Conservation (phyloP, 2,888 invertebrate genomes). For the Minunthozetes semirufus region DNA sequence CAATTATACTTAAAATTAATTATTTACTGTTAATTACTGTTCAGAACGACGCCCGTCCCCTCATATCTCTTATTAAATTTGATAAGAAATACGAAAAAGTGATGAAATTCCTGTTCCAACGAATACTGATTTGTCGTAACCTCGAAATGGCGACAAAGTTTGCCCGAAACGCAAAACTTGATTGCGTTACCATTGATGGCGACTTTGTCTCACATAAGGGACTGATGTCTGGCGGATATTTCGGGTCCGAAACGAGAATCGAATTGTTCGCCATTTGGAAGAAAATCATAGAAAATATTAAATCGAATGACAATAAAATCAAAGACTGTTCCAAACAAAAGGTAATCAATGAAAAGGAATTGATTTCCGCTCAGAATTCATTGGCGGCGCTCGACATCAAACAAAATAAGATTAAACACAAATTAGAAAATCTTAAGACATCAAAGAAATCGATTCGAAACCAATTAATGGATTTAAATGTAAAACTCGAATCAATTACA, state of each 20-base stretch:
- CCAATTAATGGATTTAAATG: slow-evolving; percentile 86
- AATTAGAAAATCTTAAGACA: slow-evolving; percentile 93
- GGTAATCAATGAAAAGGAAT: slow-evolving; percentile 63
- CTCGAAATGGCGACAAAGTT: slow-evolving; percentile 92
- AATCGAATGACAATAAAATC: slow-evolving; percentile 58
- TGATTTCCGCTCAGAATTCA: slow-evolving; percentile 62
- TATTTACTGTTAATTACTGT: slow-evolving; percentile 28
- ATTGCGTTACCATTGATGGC: slow-evolving; percentile 94
- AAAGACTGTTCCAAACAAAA: not conserved
- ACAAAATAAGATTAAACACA: slow-evolving; percentile 76
- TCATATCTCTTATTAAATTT: slow-evolving; percentile 89
- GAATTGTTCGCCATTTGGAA: slow-evolving; percentile 70
- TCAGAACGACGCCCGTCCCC: slow-evolving; percentile 89
- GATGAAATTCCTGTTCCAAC: slow-evolving; percentile 92
- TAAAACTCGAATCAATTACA: slow-evolving; percentile 83
- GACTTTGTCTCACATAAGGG: slow-evolving; percentile 81
- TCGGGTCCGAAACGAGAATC: slow-evolving; percentile 95
- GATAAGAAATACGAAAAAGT: slow-evolving; percentile 76
- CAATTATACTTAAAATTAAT: not conserved
- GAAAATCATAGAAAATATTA: slow-evolving; percentile 69
- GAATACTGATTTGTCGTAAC: slow-evolving; percentile 94
- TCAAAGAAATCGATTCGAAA: slow-evolving; percentile 88
- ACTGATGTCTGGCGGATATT: slow-evolving; percentile 97
- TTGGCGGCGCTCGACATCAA: slow-evolving; percentile 57
- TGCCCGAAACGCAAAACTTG: slow-evolving; percentile 88